Base-by-base conservation (phyloP, 2,888 invertebrate species). In the Stenolophus ochropezus region DNA sequence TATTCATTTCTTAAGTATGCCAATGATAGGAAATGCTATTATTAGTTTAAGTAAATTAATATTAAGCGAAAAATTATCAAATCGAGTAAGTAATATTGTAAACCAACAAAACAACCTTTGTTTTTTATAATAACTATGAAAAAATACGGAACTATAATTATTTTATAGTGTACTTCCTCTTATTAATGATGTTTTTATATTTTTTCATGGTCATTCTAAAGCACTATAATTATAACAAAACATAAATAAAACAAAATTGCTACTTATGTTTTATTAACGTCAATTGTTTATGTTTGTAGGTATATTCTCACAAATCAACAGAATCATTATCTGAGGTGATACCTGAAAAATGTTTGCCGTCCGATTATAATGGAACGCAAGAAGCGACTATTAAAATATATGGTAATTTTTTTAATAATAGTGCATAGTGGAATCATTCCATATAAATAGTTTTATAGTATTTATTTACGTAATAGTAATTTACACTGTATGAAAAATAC, bases 1-100 rank as follows among this genome's bases (percentile, higher is more conserved):
- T 14, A 76, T 76, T 1, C 76, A 76, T 58, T 76, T 76, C 18
- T 6, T 76, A 11, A 76, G 27, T 33, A 58, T 76, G 42, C 76
- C 76, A 4, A n/a, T 58, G 6, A 58, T 76, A 18, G 76, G 56
- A 8, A 27, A 27, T 42, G 56, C 76, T 14, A n/a, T 76, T 18
- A 76, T 76, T 16, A 42, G 58, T 33, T 11, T 76, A 42, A 18
- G 33, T 6, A 76, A 76, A 27, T n/a, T 58, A 27, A 20, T 76
- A 20, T 18, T 76, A 27, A 56, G 58, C 21, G 76, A 76, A 23
- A 76, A 76, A 76, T 18, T 76, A 16, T 25, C 76, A 16, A 76
- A 58, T 8, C 25, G 76, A 33, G 76, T 76, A 76, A 76, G 73
- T 73, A 73, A 42, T 33, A 11, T 42, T n/a, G n/a, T n/a, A n/a